Evolutionary conservation across 1,140 invertebrate species (phyloP).

Genomic region (Plutomurus gul): DNA sequence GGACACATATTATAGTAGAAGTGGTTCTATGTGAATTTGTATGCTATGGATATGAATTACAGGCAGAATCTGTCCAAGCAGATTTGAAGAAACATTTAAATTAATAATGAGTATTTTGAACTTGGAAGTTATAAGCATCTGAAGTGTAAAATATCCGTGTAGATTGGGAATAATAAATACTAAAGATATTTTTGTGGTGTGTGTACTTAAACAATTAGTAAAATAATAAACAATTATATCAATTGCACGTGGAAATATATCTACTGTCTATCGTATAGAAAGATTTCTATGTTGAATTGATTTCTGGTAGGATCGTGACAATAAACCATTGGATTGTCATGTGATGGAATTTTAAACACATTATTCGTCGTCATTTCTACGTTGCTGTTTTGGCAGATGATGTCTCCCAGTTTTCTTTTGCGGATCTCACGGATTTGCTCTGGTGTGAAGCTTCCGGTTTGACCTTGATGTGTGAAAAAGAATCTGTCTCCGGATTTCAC

Average conservation of each 20-base stretch:
- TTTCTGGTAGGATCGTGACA: conserved; percentile 46
- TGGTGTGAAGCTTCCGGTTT: conserved; percentile 60
- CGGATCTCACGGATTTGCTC: conserved; percentile 66
- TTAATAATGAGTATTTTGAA: too few species aligned
- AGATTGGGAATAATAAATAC: too few species aligned
- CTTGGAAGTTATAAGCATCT: too few species aligned
- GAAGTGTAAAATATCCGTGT: too few species aligned
- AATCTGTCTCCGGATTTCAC: conserved; percentile 61
- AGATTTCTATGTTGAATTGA: conserved; percentile 44
- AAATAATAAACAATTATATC: conserved; percentile 3
- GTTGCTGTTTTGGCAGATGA: conserved; percentile 66
- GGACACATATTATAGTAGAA: too few species aligned
- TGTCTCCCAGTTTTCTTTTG: conserved; percentile 62
- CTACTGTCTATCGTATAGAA: conserved; percentile 36
- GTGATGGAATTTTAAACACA: conserved; percentile 59
- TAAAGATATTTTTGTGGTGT: too few species aligned
- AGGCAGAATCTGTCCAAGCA: too few species aligned
- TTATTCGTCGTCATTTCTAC: conserved; percentile 58
- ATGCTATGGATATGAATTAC: too few species aligned
- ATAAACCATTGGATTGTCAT: conserved; percentile 35
- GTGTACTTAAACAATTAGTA: too few species aligned
- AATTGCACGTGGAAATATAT: background rate
- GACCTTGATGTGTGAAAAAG: conserved; percentile 64
- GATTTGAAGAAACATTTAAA: too few species aligned
- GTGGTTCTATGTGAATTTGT: too few species aligned